Evolutionary conservation across 2,113 vertebrate genomes (phyloP).

Genomic region (Perca schrenkii): DNA sequence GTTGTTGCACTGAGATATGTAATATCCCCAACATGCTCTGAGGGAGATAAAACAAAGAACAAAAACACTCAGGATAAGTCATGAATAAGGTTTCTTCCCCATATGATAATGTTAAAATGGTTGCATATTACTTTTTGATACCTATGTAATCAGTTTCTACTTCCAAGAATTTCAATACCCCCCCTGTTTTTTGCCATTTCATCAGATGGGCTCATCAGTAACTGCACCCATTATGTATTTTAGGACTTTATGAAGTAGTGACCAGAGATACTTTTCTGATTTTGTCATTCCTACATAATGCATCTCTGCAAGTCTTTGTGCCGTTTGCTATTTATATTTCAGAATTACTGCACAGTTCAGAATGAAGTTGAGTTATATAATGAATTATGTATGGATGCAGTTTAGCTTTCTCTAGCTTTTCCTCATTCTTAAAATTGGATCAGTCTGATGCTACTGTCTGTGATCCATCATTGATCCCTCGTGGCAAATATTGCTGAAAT

Average conservation of each 20-base stretch:
- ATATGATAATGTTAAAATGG: constrained; percentile 3
- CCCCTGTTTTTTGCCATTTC: background rate
- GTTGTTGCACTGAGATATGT: constrained; percentile 5
- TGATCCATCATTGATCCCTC: constrained; percentile 22
- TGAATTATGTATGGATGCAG: background rate
- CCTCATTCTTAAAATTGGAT: background rate
- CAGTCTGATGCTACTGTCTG: constrained; percentile 11
- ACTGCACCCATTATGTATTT: background rate
- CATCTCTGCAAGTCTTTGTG: too few relatives aligned
- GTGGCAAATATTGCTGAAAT: constrained; percentile 42
- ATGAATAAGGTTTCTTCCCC: constrained; percentile 5
- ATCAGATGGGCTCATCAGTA: background rate
- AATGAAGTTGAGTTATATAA: background rate
- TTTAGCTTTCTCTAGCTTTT: background rate
- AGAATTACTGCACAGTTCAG: background rate
- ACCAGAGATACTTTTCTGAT: too few relatives aligned
- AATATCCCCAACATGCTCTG: background rate
- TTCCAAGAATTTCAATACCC: constrained; percentile 1
- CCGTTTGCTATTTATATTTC: too few relatives aligned
- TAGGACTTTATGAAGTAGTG: constrained; percentile 13
- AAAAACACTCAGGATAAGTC: constrained; percentile 11
- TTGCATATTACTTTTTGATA: constrained; percentile 20
- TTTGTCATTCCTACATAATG: too few relatives aligned
- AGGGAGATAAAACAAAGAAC: background rate
- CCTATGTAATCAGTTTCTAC: constrained; percentile 18